phyloP scores from a whole-genome alignment of 2,113 vertebrate species.

The Polyodon spathula region DNA sequence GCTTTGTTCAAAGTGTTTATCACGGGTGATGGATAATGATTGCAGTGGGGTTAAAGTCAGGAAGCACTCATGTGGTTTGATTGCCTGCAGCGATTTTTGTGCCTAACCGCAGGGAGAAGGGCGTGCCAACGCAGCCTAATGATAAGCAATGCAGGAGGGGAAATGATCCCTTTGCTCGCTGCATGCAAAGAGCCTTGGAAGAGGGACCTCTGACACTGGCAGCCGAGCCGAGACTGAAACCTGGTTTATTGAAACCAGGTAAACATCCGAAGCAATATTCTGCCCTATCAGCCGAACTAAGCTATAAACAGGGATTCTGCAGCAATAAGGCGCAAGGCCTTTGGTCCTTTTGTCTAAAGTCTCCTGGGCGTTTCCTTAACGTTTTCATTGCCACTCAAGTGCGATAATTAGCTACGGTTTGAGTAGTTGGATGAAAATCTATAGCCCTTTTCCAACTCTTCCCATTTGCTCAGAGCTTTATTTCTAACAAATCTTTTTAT shows the following conservation, averaged over 20 bases:
- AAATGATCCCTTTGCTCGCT: not conserved
- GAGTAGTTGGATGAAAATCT: conserved; percentile 1
- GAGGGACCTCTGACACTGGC: no score
- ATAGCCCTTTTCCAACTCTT: conserved; percentile 5
- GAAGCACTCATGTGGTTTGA: no score
- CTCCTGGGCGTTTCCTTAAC: conserved; percentile 13
- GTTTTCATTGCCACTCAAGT: conserved; percentile 5
- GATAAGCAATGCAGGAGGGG: no score
- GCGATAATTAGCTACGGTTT: conserved; percentile 19
- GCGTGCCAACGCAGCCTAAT: no score
- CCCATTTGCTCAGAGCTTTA: not conserved
- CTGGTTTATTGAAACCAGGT: conserved; percentile 13
- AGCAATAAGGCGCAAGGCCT: not conserved
- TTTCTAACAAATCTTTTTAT: not conserved
- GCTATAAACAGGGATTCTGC: conserved; percentile 5
- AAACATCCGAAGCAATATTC: not conserved
- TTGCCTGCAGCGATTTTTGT: no score
- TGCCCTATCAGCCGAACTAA: not conserved
- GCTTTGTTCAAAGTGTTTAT: no score
- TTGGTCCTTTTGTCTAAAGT: not conserved
- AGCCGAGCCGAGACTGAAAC: no score
- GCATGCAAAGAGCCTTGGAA: not conserved
- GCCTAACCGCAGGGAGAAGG: no score
- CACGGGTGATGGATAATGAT: no score
- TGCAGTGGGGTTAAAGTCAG: no score